These are phyloP conservation scores for Halocaridina rubra DNA, from an alignment of 2,888 invertebrate genomes.

Conservation along the genomic window DNA sequence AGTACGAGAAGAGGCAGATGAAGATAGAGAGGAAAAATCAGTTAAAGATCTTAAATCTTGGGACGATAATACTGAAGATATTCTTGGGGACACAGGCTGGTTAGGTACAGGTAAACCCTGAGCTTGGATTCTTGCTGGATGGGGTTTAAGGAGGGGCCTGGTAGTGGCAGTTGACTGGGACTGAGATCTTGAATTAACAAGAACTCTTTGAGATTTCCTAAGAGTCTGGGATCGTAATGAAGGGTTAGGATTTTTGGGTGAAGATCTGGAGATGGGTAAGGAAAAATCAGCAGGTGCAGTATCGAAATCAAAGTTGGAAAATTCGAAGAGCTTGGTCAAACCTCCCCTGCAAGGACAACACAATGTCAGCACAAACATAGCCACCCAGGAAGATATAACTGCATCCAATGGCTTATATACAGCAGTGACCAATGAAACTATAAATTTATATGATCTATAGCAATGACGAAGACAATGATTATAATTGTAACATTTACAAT, in stretches of 20 bases:
- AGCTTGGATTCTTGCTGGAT: background rate
- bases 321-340: slow-evolving; percentile 38
- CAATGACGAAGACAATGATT: too few relatives aligned
- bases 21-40: background rate
- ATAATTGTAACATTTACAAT: too few relatives aligned
- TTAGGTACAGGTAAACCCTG: background rate
- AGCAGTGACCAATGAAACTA: too few relatives aligned
- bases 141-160: background rate
- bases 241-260: background rate
- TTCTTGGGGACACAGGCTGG: background rate
- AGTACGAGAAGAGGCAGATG: background rate
- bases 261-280: slow-evolving; percentile 25
- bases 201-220: background rate
- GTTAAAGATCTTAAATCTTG: background rate
- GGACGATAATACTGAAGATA: background rate
- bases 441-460: too few relatives aligned
- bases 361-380: too few relatives aligned
- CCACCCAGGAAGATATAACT: too few relatives aligned
- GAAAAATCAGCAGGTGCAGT: slow-evolving; percentile 30
- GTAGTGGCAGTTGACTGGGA: background rate
- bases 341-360: slow-evolving; percentile 41
- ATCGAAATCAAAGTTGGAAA: slow-evolving; percentile 38
- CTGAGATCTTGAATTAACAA: background rate
- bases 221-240: background rate
- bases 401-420: too few relatives aligned